Conservation (phyloP, 2,113 vertebrate genomes). For the human region DNA sequence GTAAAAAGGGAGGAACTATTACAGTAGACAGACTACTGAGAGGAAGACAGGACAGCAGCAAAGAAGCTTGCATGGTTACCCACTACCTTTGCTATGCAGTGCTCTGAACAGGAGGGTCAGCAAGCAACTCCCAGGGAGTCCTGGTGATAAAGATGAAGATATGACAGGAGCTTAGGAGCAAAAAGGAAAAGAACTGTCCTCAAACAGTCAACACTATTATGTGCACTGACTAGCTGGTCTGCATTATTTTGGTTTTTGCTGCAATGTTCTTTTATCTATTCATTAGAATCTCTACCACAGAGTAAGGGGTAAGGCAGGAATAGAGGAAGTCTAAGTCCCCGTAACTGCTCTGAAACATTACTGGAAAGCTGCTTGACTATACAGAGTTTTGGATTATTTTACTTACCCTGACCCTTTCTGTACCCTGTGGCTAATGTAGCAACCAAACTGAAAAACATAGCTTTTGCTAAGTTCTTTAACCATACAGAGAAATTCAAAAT, state of each 20-base stretch:
- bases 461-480: background rate
- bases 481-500: background rate
- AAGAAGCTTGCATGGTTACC: background rate
- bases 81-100: background rate
- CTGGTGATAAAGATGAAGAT: background rate
- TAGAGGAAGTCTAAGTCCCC: background rate
- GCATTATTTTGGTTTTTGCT: background rate
- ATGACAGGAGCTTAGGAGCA: background rate
- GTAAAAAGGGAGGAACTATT: slow-evolving; percentile 3
- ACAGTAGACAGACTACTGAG: background rate
- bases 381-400: background rate
- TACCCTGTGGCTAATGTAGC: background rate
- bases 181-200: background rate
- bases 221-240: background rate
- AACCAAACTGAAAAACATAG: background rate
- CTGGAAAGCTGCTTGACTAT: background rate
- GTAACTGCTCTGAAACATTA: background rate
- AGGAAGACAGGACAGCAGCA: background rate
- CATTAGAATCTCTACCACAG: background rate
- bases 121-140: background rate
- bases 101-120: background rate
- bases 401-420: background rate
- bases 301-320: background rate
- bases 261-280: background rate
- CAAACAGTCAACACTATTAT: background rate